Conservation (phyloP, 2,888 invertebrate species). For the Netelia virgata region DNA sequence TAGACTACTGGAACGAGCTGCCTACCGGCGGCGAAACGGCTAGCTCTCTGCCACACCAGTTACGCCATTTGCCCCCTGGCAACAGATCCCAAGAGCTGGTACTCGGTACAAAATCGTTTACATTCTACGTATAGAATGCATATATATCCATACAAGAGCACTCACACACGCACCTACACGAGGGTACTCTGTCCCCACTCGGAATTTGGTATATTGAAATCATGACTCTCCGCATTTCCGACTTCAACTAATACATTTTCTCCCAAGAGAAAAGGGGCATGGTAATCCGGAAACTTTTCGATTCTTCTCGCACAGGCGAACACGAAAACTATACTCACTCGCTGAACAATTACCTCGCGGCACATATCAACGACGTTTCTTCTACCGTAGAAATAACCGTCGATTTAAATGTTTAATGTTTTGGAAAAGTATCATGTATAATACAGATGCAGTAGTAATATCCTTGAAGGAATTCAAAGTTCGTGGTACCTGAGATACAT, state of each 20-base stretch:
- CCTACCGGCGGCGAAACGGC: slow-evolving; percentile 38
- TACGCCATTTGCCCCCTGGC: slow-evolving; percentile 47
- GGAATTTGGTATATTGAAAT: slow-evolving; percentile 52
- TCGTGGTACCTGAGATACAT: slow-evolving; percentile 31
- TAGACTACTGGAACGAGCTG: slow-evolving; percentile 53
- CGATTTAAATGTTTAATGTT: slow-evolving; percentile 55
- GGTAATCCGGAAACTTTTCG: slow-evolving; percentile 48
- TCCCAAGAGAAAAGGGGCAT: not conserved
- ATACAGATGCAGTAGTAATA: slow-evolving; percentile 1
- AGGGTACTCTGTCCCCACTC: slow-evolving; percentile 11
- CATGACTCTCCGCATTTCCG: slow-evolving; percentile 26
- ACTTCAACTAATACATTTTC: slow-evolving; percentile 6
- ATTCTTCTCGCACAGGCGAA: slow-evolving; percentile 59
- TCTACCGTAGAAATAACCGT: slow-evolving; percentile 29
- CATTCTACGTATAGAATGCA: slow-evolving; percentile 14
- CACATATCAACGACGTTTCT: slow-evolving; percentile 36
- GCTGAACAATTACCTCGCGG: slow-evolving; percentile 61
- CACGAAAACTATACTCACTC: slow-evolving; percentile 49
- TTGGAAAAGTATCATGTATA: slow-evolving; percentile 20
- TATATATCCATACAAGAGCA: not conserved
- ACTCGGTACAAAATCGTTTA: slow-evolving; percentile 16
- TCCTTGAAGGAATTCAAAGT: slow-evolving; percentile 10
- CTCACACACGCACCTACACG: not conserved
- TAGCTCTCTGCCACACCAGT: slow-evolving; percentile 38
- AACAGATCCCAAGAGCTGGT: slow-evolving; percentile 42